These are phyloP conservation scores for Choristoneura rosaceana DNA, from an alignment of 2,888 invertebrate genomes.

Conservation along the genomic window DNA sequence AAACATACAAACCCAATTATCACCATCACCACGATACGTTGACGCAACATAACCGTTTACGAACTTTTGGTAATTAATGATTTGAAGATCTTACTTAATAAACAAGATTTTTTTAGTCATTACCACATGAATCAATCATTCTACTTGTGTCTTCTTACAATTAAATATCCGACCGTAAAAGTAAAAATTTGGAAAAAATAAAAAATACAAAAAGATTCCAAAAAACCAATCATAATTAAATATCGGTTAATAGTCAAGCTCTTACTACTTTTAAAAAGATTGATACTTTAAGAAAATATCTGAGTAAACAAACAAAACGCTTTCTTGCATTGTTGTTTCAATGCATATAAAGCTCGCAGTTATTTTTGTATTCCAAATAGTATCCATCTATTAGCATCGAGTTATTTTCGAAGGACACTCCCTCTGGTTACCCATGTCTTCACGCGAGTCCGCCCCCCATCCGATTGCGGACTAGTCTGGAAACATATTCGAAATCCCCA, in stretches of 20 bases:
- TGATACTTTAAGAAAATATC: background rate
- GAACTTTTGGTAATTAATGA: too few species aligned
- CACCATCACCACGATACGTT: too few species aligned
- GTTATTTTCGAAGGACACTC: constrained; percentile 10
- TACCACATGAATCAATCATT: too few species aligned
- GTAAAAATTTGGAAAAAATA: too few species aligned
- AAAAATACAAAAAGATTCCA: too few species aligned
- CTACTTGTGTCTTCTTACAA: background rate
- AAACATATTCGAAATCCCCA: constrained; percentile 6
- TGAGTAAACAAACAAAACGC: background rate
- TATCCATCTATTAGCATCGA: constrained; percentile 1
- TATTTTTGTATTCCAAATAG: constrained; percentile 17
- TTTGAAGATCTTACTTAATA: too few species aligned
- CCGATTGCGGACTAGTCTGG: background rate
- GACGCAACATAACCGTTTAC: too few species aligned
- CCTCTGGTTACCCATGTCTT: constrained; percentile 20
- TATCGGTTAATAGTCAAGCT: background rate
- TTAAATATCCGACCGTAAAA: background rate
- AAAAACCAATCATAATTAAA: too few species aligned
- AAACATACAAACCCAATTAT: too few species aligned
- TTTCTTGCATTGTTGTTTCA: constrained; percentile 3
- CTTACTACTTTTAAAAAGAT: background rate
- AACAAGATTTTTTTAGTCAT: too few species aligned
- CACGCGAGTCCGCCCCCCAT: constrained; percentile 2
- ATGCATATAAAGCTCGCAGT: background rate